These are phyloP conservation scores for Eupristina koningsbergeri DNA, from an alignment of 1,140 invertebrate species.

Conservation along the genomic window DNA sequence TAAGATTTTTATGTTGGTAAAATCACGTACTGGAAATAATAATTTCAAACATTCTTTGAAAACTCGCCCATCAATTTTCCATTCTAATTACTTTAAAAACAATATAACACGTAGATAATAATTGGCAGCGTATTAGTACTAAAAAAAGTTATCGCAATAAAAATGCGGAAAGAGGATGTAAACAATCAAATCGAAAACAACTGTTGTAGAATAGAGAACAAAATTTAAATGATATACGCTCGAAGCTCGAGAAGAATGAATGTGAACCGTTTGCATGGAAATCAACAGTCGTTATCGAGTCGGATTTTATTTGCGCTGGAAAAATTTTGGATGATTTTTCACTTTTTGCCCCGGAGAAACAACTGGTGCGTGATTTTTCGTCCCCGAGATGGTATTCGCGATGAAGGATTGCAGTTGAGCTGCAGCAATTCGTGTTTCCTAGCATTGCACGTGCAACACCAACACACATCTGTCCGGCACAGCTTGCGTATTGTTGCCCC, in stretches of 20 bases:
- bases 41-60: too few relatives aligned
- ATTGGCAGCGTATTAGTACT: background rate
- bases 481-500: too few relatives aligned
- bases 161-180: background rate
- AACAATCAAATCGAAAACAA: background rate
- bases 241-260: background rate
- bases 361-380: slow-evolving; percentile 24
- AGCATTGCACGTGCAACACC: background rate
- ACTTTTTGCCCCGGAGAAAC: slow-evolving; percentile 13
- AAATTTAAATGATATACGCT: background rate
- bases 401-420: slow-evolving; percentile 17
- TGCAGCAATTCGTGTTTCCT: background rate
- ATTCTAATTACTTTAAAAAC: too few relatives aligned
- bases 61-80: too few relatives aligned
- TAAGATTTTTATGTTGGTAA: too few relatives aligned
- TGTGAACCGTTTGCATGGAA: background rate
- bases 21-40: too few relatives aligned
- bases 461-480: background rate
- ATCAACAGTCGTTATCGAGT: background rate
- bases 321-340: slow-evolving; percentile 24
- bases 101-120: background rate
- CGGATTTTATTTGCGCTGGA: background rate
- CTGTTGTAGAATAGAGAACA: background rate
- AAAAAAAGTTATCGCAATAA: background rate
- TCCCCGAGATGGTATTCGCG: background rate